Evolutionary conservation across 2,113 vertebrate genomes (phyloP).

Genomic region (Nestor notabilis): DNA sequence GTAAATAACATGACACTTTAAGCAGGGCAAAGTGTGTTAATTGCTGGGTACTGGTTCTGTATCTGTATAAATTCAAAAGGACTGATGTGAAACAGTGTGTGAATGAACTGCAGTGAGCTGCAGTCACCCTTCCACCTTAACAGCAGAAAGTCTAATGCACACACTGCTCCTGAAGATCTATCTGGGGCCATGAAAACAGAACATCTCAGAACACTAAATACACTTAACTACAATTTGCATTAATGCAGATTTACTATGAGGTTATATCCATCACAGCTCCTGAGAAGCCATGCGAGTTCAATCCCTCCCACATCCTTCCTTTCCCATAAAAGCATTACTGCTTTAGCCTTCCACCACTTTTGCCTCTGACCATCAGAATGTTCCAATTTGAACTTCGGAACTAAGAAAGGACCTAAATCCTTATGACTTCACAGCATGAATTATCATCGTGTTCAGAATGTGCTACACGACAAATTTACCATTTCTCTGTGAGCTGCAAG

Average conservation of each 20-base stretch:
- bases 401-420: neutral
- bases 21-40: neutral
- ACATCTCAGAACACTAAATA: rapidly evolving
- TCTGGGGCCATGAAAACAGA: neutral
- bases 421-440: neutral
- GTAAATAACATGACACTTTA: neutral
- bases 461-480: neutral
- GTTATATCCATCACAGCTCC: neutral
- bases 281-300: neutral
- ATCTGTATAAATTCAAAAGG: neutral
- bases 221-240: rapidly evolving
- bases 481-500: neutral
- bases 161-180: neutral
- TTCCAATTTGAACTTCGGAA: rapidly evolving
- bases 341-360: neutral
- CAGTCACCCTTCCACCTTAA: neutral
- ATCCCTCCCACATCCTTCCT: neutral
- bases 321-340: neutral
- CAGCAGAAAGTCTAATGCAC: no score
- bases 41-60: neutral
- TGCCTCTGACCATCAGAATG: no score
- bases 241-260: neutral
- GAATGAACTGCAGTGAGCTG: neutral
- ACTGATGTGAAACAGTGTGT: neutral
- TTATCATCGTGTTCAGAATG: neutral